phyloP scores from a whole-genome alignment of 2,113 vertebrate genomes.

The Herpailurus yagouaroundi region DNA sequence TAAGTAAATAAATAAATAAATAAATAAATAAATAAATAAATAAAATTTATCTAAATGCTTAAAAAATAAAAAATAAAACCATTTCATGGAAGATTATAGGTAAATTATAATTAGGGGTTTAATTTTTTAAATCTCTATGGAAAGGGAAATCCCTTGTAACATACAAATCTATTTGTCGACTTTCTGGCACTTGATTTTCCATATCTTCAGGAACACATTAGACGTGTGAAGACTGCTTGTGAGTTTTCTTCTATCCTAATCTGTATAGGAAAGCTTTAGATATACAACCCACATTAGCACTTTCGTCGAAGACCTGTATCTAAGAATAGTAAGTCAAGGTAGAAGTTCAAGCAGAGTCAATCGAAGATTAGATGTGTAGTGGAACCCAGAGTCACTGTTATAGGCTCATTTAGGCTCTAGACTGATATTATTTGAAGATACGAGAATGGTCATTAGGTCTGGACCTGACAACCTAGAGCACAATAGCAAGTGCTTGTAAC shows the following conservation, averaged over 20 bases:
- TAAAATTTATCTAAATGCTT: no score
- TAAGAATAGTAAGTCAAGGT: not conserved
- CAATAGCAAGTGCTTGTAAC: not conserved
- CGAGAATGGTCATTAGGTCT: not conserved
- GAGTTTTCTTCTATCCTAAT: not conserved
- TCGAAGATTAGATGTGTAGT: not conserved
- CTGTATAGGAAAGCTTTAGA: not conserved
- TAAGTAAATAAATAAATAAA: no score
- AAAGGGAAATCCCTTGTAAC: not conserved
- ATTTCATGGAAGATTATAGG: not conserved
- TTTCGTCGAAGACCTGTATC: not conserved
- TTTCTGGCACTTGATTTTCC: not conserved
- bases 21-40: no score
- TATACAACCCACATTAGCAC: not conserved
- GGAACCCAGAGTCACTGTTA: not conserved
- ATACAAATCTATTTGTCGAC: not conserved
- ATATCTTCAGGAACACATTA: not conserved
- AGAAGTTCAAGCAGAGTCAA: not conserved
- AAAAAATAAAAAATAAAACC: not conserved
- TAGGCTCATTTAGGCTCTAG: not conserved
- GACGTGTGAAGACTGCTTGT: not conserved
- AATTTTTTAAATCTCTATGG: not conserved
- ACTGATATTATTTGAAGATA: not conserved
- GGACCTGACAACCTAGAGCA: not conserved
- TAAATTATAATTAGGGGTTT: not conserved